Evolutionary conservation across 2,797 vertebrate genomes (phyloP).

Genomic region (Pseudochaenichthys georgianus): DNA sequence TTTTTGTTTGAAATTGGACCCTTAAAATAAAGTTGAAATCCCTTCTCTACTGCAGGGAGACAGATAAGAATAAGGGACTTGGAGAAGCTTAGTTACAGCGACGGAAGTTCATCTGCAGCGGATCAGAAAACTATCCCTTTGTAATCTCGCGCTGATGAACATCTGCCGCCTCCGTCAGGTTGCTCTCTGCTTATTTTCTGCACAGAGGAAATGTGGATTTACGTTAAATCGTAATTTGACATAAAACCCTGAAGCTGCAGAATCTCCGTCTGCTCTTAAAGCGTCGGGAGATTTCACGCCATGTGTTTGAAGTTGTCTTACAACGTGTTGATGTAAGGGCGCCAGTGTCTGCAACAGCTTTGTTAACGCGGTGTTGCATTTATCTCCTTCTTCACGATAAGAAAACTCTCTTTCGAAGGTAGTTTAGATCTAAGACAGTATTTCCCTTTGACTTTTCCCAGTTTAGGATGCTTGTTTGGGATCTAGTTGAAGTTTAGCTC

Average conservation of each 20-base stretch:
- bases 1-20: conserved; percentile 29
- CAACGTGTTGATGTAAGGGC: neutral
- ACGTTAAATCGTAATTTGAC: conserved; percentile 23
- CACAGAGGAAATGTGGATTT: conserved; percentile 15
- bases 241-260: conserved; percentile 25
- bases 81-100: neutral
- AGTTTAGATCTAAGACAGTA: neutral
- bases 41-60: neutral
- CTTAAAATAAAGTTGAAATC: neutral
- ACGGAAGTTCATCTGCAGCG: conserved; percentile 8
- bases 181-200: conserved; percentile 11
- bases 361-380: neutral
- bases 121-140: conserved; percentile 17
- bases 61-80: neutral
- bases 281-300: neutral
- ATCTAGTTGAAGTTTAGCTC: neutral
- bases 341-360: neutral
- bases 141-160: conserved; percentile 28
- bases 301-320: conserved; percentile 3
- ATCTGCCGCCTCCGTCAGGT: conserved; percentile 27
- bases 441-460: neutral
- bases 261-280: conserved; percentile 25
- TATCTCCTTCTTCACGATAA: neutral
- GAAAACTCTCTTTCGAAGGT: neutral
- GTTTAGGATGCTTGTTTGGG: neutral